Base-by-base conservation (phyloP, 1,140 invertebrate genomes). In the Chlorops oryzae region DNA sequence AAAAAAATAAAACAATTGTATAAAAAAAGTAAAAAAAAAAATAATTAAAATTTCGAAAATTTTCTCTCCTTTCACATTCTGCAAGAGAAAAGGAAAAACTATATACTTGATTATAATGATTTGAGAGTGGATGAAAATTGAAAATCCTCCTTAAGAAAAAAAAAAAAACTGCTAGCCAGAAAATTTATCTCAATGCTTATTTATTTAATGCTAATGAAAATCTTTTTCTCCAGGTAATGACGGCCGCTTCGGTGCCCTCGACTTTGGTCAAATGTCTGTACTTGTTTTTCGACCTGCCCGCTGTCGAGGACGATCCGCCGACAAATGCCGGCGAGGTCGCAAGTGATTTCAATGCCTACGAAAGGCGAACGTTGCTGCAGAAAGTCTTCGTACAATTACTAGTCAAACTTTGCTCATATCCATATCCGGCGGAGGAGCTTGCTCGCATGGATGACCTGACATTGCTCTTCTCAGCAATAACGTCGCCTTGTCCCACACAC, bases 211-310 rank as follows among this genome's bases (percentile, higher is more conserved):
- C n/a, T n/a, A n/a, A n/a, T 46, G 18, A 25, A 2, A 5, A 17
- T 52, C 4, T 21, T 37, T 2, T 40, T 35, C 34, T 39, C 17
- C 34, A 94, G 85, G 87, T 95, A 28, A 96, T 98, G 90, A 96
- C 94, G 47, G 87, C 89, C 41, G 89, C 90, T 40, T 87, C 92
- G 18, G 86, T 99, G 54, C 96, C 96, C 28, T 98, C 93, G 50
- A 99, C 96, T 24, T 77, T 99, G 62, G 95, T 98, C 5, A 99
- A 98, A 80, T 98, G 96, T 77, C 77, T 99, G 25, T 99, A 99
- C 73, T 75, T 99, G 51, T 99, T 99, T 74, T 98, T 98, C 75
- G 96, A 99, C 77, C 77, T 99, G 39, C 94, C 96, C 34, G 84
- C 87, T 74, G 85, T 91, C 46, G 86, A 90, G 62, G 80, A 85